Evolutionary conservation across 2,113 vertebrate genomes (phyloP), one percentile per base, ranked within the genome.

Genomic region (Cynopterus brachyotis): DNA sequence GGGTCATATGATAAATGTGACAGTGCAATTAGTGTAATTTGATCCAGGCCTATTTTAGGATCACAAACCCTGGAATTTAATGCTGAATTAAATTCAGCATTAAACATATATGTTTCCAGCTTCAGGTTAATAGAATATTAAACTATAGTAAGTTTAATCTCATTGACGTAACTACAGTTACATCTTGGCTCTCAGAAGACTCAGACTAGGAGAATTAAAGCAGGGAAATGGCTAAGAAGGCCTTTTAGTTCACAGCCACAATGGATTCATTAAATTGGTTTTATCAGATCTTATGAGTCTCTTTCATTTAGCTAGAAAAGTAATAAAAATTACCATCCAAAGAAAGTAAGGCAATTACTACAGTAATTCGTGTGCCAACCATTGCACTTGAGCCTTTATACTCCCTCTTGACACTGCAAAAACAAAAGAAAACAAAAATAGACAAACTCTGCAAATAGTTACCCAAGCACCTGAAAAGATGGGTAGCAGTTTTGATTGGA

Each of bases 81-180:
- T 70, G 72, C 47, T 47, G 12, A 47, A 47, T 47, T 47, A 47
- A 12, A 47, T 50, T 50, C 50, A 50, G 50, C 50, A 50, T 50
- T 50, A 50, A 17, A 50, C 50, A 50, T 50, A 50, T 50, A 16
- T 50, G 16, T 50, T 88, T 94, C 45, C 6, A 89, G 67, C 32
- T 66, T 95, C 89, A 90, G 50, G 53, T n/a, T 73, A 78, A 89
- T 57, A 85, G 57, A 96, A 64, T 91, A 50, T 86, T 80, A 76
- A 86, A 40, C 40, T 81, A 32, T 26, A 42, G n/a, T 73, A 60
- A 91, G 10, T 78, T 70, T 11, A 85, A 42, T 88, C 57, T 90
- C 69, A 17, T 91, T 93, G 75, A 55, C 40, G 9, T 78, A 53
- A 95, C 30, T 32, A 64, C 37, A 60, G 45, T 66, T 90, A 59